Conservation (phyloP, 2,797 vertebrate genomes). For the Microcaecilia unicolor region DNA sequence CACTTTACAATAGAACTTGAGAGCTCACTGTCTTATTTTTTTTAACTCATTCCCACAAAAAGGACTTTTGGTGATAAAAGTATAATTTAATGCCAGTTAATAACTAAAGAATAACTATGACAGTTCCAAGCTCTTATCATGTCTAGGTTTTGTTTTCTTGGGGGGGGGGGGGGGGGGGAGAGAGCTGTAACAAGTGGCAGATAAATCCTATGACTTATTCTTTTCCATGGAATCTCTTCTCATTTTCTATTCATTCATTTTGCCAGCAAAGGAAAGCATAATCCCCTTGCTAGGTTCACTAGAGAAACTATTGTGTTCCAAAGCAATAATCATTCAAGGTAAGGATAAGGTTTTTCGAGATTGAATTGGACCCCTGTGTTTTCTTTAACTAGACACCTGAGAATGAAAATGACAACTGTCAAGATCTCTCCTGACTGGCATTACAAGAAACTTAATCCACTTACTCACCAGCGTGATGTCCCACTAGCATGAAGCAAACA, state of each 20-base stretch:
- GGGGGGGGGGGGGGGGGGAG: too few species aligned
- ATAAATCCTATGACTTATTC: slow-evolving; percentile 12
- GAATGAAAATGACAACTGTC: slow-evolving; percentile 45
- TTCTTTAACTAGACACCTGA: slow-evolving; percentile 46
- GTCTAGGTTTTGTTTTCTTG: slow-evolving; percentile 1
- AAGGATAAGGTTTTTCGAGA: slow-evolving; percentile 43
- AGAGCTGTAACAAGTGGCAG: slow-evolving; percentile 8
- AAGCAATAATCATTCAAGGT: slow-evolving; percentile 36
- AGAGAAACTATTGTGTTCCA: slow-evolving; percentile 34
- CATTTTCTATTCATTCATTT: slow-evolving; percentile 13
- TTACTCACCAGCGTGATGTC: slow-evolving; percentile 37
- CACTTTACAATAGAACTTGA: too few species aligned
- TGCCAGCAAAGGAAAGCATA: slow-evolving; percentile 10
- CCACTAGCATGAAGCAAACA: slow-evolving; percentile 39
- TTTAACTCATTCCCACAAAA: too few species aligned
- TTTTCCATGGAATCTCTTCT: slow-evolving; percentile 3
- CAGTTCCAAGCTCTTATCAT: too few species aligned
- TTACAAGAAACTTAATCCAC: slow-evolving; percentile 54
- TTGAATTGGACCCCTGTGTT: slow-evolving; percentile 43
- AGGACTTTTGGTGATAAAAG: too few species aligned
- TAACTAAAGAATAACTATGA: too few species aligned
- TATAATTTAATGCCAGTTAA: too few species aligned
- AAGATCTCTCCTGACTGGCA: slow-evolving; percentile 38
- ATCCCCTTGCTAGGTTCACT: slow-evolving; percentile 23
- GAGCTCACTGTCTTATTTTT: too few species aligned